Evolutionary conservation across 2,797 vertebrate species (phyloP).

Genomic region (Cygnus olor): DNA sequence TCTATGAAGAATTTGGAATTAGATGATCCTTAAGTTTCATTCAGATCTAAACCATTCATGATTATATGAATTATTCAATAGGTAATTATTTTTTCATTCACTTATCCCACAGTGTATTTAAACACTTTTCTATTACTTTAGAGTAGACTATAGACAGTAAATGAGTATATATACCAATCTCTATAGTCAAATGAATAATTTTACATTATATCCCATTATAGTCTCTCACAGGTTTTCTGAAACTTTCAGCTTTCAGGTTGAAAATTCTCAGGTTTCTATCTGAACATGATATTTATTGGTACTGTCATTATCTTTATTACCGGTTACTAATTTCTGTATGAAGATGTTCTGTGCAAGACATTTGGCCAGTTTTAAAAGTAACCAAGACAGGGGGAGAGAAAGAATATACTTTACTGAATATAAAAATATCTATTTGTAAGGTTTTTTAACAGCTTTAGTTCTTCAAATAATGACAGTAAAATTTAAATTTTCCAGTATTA

Average conservation of each 20-base stretch:
- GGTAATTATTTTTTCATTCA: neutral
- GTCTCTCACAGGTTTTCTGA: neutral
- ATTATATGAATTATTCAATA: neutral
- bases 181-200: neutral
- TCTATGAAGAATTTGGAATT: neutral
- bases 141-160: neutral
- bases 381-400: accelerated
- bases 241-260: neutral
- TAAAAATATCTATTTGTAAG: neutral
- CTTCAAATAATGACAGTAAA: neutral
- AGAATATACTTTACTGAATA: neutral
- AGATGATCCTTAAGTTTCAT: too few species aligned
- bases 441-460: neutral
- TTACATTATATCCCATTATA: neutral
- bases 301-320: neutral
- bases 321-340: neutral
- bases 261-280: neutral
- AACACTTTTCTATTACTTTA: neutral
- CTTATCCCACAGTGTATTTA: neutral
- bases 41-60: too few species aligned
- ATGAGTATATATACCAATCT: neutral
- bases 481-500: neutral
- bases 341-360: neutral
- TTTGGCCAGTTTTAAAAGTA: neutral
- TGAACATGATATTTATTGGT: neutral